Evolutionary conservation across 2,888 invertebrate species (phyloP).

Genomic region (Bimastos eiseni): DNA sequence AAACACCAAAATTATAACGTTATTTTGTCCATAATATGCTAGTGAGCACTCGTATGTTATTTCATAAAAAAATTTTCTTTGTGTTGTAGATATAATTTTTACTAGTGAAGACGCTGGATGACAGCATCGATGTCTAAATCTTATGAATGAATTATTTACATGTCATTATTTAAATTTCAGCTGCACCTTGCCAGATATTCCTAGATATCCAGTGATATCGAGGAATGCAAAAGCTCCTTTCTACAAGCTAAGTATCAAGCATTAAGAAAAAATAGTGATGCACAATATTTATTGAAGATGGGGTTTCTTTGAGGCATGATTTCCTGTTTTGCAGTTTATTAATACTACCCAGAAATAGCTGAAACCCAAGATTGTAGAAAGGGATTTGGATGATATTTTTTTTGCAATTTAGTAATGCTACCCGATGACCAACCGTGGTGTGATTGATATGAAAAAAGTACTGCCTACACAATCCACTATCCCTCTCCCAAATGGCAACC

Average conservation of each 20-base stretch:
- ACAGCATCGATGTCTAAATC: not conserved
- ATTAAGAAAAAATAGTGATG: not conserved
- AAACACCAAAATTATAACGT: not conserved
- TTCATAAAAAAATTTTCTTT: not conserved
- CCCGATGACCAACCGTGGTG: too few species aligned
- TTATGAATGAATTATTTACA: not conserved
- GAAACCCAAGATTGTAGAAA: too few species aligned
- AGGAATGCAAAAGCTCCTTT: not conserved
- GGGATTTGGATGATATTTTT: too few species aligned
- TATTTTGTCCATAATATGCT: too few species aligned
- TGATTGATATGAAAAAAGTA: not conserved
- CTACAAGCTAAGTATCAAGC: not conserved
- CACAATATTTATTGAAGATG: not conserved
- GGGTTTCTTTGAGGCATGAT: not conserved
- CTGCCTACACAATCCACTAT: not conserved
- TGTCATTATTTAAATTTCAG: slow-evolving; percentile 3
- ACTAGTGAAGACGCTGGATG: not conserved
- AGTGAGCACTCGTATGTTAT: not conserved
- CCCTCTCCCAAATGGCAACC: not conserved
- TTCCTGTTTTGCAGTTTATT: not conserved
- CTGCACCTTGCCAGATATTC: not conserved
- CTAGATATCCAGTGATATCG: not conserved
- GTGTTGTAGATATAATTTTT: not conserved
- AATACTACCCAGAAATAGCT: not conserved
- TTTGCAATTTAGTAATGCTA: too few species aligned